Percentiles rank a stretch among this genome's conserved stretches.
Conservation (phyloP, 1,140 invertebrate genomes). For the Bombus superbus region DNA sequence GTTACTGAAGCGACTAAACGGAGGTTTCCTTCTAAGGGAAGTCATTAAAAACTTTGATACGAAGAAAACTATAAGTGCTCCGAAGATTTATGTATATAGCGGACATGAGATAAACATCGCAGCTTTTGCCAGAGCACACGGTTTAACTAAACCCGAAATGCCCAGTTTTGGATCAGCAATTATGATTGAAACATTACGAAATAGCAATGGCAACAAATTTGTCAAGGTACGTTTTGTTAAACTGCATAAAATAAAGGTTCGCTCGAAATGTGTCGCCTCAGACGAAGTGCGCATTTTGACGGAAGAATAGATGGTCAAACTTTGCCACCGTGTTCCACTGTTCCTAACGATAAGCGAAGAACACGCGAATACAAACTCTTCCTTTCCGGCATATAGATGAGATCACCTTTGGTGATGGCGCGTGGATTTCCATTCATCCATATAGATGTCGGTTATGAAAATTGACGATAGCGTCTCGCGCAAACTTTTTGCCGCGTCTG, state of each 20-base stretch:
- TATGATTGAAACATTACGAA: slow-evolving; percentile 73
- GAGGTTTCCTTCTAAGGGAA: slow-evolving; percentile 75
- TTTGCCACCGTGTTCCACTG: too few species aligned
- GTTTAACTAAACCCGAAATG: slow-evolving; percentile 84
- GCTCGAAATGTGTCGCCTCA: too few species aligned
- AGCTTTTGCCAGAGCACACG: slow-evolving; percentile 85
- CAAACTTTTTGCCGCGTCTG: too few species aligned
- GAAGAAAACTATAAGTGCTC: not conserved
- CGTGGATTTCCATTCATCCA: too few species aligned
- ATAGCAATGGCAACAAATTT: slow-evolving; percentile 23
- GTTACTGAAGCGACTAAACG: slow-evolving; percentile 85
- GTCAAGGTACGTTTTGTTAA: slow-evolving; percentile 21
- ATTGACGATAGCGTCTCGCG: too few species aligned
- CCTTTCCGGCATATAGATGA: too few species aligned
- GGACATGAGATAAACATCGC: slow-evolving; percentile 88
- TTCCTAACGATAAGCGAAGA: too few species aligned
- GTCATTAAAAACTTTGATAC: slow-evolving; percentile 54
- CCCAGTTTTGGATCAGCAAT: slow-evolving; percentile 82
- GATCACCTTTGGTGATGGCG: too few species aligned
- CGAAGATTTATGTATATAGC: slow-evolving; percentile 85
- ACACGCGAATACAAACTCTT: too few species aligned
- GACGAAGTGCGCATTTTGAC: too few species aligned
- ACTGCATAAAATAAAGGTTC: not conserved
- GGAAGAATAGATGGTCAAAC: too few species aligned
- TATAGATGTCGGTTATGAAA: too few species aligned